phyloP scores from a whole-genome alignment of 2,797 vertebrate species.

The Coreius guichenoti region DNA sequence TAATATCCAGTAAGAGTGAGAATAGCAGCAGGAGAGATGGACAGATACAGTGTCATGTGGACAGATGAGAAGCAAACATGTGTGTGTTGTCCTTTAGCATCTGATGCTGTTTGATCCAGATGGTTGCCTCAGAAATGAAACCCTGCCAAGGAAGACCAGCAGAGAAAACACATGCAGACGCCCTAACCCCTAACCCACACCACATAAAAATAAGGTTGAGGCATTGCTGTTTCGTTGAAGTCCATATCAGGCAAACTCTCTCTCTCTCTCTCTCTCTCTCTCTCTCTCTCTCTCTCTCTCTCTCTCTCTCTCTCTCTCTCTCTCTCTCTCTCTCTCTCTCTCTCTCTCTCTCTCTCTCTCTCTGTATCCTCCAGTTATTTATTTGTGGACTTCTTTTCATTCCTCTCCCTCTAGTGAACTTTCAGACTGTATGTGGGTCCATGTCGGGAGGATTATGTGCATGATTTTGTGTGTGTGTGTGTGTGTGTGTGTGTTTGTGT shows the following conservation, averaged over 20 bases:
- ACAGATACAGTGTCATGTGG: slow-evolving; percentile 15
- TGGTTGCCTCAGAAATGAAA: slow-evolving; percentile 47
- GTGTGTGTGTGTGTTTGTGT: slow-evolving; percentile 15
- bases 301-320: background rate
- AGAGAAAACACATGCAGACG: slow-evolving; percentile 20
- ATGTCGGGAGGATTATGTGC: slow-evolving; percentile 29
- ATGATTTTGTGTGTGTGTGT: background rate
- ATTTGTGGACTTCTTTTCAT: slow-evolving; percentile 39
- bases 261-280: too few species aligned
- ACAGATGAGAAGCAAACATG: slow-evolving; percentile 33
- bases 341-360: slow-evolving; percentile 26
- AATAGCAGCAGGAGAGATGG: slow-evolving; percentile 13
- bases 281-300: background rate
- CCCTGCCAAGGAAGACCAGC: slow-evolving; percentile 14
- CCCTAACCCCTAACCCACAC: slow-evolving; percentile 9
- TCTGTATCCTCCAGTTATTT: slow-evolving; percentile 37
- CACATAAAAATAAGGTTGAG: slow-evolving; percentile 28
- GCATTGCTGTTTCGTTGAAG: slow-evolving; percentile 35
- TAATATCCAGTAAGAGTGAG: background rate
- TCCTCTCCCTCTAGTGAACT: slow-evolving; percentile 20
- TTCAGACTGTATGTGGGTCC: slow-evolving; percentile 33
- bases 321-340: background rate
- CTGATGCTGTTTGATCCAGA: slow-evolving; percentile 45
- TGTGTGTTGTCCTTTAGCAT: slow-evolving; percentile 12
- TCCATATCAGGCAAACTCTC: slow-evolving; percentile 50